Conservation (phyloP, 2,113 vertebrate species). For the Ageneiosus marmoratus region DNA sequence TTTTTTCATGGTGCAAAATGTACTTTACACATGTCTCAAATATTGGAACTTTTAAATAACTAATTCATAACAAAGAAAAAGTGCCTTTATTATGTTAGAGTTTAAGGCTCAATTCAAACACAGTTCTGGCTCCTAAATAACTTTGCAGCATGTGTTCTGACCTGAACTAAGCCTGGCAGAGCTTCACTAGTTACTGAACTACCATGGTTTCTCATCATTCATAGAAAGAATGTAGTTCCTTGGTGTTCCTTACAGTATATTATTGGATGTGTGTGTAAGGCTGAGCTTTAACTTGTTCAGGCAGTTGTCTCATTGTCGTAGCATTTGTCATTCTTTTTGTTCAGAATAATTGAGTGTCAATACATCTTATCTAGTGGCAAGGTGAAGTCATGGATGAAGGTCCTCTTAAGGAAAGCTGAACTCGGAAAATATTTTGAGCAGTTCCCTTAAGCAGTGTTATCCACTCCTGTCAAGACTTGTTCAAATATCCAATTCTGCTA, state of each 20-base stretch:
- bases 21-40: background rate
- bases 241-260: background rate
- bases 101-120: background rate
- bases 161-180: too few relatives aligned
- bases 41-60: background rate
- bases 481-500: background rate
- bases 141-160: background rate
- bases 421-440: slow-evolving; percentile 8
- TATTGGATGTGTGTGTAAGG: background rate
- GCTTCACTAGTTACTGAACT: background rate
- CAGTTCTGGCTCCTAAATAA: background rate
- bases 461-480: slow-evolving; percentile 27
- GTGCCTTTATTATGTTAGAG: background rate
- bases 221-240: background rate
- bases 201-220: background rate
- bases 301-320: background rate
- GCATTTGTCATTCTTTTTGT: background rate
- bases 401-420: background rate
- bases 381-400: background rate
- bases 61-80: background rate
- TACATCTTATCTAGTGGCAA: background rate
- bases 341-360: background rate
- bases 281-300: background rate
- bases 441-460: slow-evolving; percentile 6
- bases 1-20: too few relatives aligned